Evolutionary conservation across 2,797 vertebrate genomes (phyloP), one percentile per base, ranked within the genome.

Genomic region (Argya squamiceps): DNA sequence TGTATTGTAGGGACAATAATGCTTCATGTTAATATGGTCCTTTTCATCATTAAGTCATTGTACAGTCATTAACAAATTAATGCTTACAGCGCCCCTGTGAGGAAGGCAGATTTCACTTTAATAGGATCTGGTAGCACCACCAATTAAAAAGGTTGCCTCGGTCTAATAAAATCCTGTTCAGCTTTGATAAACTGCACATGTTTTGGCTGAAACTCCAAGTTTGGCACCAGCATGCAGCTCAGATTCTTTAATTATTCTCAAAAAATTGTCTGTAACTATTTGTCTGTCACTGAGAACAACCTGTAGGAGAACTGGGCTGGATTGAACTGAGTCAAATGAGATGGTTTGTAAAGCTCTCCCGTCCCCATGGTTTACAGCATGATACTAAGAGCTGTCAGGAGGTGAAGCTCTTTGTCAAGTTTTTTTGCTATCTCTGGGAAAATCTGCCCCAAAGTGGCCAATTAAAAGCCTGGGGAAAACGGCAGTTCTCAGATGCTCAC

Each of bases 401-500:
- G 85, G 68, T 89, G 68, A 96, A 92, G 67, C 70, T 90, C 93
- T 76, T 88, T 88, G 59, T 80, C 30, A 84, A 70, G 60, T 30
- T 70, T 59, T 93, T 93, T 93, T 87, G 49, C 37, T 92, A 0
- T 89, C 44, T 63, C 1, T 26, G 70, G 64, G 67, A 93, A 93
- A 94, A 94, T 87, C 86, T 91, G 78, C 83, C 94, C 92, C 92
- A 88, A 95, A 93, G 83, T 2, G 43, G 69, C 93, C 88, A 96
- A 96, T 95, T 97, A 96, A 88, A 96, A 92, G 76, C 69, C 85
- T 88, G 59, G 85, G 92, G 92, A 84, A 93, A 96, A 96, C 65
- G 77, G 62, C 82, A 88, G 32, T 58, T 91, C 80, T 95, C 76
- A 62, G 53, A 88, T 0, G 5, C 50, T 92, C 94, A 71, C 88